Evolutionary conservation across 2,888 invertebrate genomes (phyloP), one percentile per base, ranked within the genome.

Genomic region (Troides helena): DNA sequence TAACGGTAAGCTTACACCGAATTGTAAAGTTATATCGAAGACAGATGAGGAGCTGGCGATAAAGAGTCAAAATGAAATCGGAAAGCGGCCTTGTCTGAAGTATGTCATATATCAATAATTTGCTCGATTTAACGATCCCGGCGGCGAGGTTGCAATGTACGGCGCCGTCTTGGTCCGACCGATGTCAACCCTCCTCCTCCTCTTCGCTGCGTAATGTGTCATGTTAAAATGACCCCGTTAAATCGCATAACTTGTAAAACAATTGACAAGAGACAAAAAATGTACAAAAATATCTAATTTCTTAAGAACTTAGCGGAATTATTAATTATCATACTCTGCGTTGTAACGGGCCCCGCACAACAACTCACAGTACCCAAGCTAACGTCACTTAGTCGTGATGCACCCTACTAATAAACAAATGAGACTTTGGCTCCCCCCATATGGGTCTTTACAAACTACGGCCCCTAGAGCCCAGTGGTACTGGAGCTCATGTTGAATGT

Each of bases 51-150:
- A 30, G 67, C 36, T 53, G 36, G 17, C 61, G 67, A 67, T 67
- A 58, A 60, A 56, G 60, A 69, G 60, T 50, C 21, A 57, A 62
- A 67, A 68, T 63, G 36, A 65, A 62, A 66, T 39, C 23, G 50
- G 57, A 65, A 57, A 62, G 46, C 25, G 58, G 36, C 62, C 50
- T n/a, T 65, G 64, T 69, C 64, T 56, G 60, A 36, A 43, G 53
- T 61, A 63, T 59, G 68, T 68, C 68, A 12, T 59, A 53, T 39
- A 69, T 69, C 64, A 69, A 70, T 63, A 70, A 67, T 70, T 62
- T 62, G 66, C 66, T 62, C 70, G 66, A 70, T 66, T 67, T 69
- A 70, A 66, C 66, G 69, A 70, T 66, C 58, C 46, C 46, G 23
- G 30, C 58, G 39, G 46, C 50, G 39, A 46, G 21, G 30, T 53